Conservation (phyloP, 2,113 vertebrate species). For the Paralichthys olivaceus region DNA sequence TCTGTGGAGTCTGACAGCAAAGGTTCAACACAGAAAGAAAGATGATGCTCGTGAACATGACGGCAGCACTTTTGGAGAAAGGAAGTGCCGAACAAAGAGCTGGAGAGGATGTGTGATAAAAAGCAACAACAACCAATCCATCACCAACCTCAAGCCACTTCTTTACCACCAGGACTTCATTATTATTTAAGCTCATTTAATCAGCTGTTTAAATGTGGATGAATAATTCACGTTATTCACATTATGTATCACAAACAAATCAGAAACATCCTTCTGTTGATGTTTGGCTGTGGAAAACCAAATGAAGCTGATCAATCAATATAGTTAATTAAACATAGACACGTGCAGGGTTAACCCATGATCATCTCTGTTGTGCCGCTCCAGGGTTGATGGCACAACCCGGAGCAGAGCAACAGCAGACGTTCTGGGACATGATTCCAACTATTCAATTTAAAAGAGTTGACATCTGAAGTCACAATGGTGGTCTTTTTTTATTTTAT, state of each 20-base stretch:
- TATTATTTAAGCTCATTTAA: too few species aligned
- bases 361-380: background rate
- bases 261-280: background rate
- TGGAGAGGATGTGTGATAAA: background rate
- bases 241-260: background rate
- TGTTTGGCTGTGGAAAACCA: background rate
- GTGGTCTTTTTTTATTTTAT: too few species aligned
- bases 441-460: too few species aligned
- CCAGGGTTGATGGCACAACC: background rate
- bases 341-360: constrained; percentile 19
- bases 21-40: background rate
- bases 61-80: background rate
- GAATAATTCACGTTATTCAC: background rate
- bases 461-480: background rate
- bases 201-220: background rate
- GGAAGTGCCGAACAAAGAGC: background rate
- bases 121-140: background rate
- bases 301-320: background rate
- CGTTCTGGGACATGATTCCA: too few species aligned
- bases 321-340: background rate
- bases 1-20: background rate
- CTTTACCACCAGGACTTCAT: background rate
- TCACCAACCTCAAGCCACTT: background rate
- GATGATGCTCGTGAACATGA: background rate
- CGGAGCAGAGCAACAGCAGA: too few species aligned